phyloP scores from a whole-genome alignment of 2,113 vertebrate genomes.

The Pterocles gutturalis region DNA sequence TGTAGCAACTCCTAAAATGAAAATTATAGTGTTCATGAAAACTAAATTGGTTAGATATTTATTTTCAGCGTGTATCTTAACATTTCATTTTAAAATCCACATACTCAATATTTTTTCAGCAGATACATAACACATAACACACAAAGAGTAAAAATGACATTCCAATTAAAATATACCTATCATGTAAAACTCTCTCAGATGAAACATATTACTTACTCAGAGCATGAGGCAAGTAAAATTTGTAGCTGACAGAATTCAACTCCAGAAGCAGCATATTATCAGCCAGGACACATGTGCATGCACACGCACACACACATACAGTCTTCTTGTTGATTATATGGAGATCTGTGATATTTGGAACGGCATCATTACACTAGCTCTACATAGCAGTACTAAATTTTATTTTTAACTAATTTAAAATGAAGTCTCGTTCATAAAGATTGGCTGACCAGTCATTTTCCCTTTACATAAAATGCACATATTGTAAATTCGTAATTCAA shows the following conservation, averaged over 20 bases:
- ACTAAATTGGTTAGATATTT: not conserved
- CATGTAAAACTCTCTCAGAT: not conserved
- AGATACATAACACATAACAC: not conserved
- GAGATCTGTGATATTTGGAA: not conserved
- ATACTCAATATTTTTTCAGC: not conserved
- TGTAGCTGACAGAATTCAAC: not conserved
- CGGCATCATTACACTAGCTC: not conserved
- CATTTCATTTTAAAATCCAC: not conserved
- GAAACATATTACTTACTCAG: not conserved
- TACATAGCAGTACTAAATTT: constrained; percentile 1
- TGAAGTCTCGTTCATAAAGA: not conserved
- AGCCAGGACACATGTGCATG: not conserved
- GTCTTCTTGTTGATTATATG: not conserved
- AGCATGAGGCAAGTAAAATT: not conserved
- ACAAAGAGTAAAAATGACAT: not conserved
- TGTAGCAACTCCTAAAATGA: not conserved
- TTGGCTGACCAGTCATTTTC: not conserved
- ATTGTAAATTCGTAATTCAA: not conserved
- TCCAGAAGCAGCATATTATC: not conserved
- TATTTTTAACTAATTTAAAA: constrained; percentile 5
- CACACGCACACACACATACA: not conserved
- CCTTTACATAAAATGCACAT: not conserved
- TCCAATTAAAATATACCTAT: not conserved
- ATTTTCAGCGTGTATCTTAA: not conserved
- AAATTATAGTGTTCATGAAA: not conserved